Evolutionary conservation across 2,888 invertebrate genomes (phyloP).

Genomic region (Heliconius hortense): DNA sequence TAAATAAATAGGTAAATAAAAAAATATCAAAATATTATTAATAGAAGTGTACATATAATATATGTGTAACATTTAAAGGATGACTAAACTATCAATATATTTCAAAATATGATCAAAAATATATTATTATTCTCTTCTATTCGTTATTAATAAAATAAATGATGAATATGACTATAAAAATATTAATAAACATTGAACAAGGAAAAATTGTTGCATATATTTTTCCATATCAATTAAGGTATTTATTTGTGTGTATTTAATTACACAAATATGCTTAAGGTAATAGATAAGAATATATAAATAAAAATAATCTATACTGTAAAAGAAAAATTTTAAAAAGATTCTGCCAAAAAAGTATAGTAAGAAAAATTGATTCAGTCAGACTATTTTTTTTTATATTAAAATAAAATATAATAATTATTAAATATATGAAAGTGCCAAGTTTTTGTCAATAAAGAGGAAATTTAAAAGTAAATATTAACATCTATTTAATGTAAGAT

Average conservation of each 20-base stretch:
- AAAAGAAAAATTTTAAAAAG: neutral
- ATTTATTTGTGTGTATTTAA: neutral
- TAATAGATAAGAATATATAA: neutral
- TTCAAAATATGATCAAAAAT: neutral
- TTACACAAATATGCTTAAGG: slow-evolving; percentile 1
- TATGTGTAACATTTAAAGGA: too few species aligned
- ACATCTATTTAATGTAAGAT: slow-evolving; percentile 32
- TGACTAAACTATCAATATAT: too few species aligned
- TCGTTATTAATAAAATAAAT: neutral
- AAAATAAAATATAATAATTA: neutral
- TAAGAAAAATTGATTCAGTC: neutral
- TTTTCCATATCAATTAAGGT: neutral
- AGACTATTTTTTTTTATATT: neutral
- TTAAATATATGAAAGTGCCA: neutral
- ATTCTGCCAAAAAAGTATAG: neutral
- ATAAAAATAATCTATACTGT: neutral
- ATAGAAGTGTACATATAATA: too few species aligned
- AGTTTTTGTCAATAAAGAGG: neutral
- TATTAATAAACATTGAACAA: neutral
- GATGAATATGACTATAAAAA: neutral
- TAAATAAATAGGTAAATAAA: too few species aligned
- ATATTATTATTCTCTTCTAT: neutral
- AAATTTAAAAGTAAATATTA: slow-evolving; percentile 26
- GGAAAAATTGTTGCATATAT: neutral
- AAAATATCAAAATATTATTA: too few species aligned